Percentiles rank a stretch among this genome's conserved stretches.
These are phyloP conservation scores for Drosophila demipolita DNA, from an alignment of 2,888 invertebrate genomes.

Conservation along the genomic window DNA sequence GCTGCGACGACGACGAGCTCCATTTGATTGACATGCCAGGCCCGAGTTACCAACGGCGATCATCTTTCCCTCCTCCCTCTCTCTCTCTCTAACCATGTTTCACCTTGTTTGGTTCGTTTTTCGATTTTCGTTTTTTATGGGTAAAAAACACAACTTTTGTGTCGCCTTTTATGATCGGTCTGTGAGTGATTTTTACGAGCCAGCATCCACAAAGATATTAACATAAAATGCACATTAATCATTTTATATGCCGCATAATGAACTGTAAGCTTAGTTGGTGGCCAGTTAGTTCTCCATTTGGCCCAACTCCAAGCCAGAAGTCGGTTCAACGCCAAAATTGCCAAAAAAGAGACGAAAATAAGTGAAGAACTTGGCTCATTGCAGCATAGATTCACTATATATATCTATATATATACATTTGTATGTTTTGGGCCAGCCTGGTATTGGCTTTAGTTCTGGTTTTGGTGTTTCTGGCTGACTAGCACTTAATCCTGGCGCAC, in stretches of 20 bases:
- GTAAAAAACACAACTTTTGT: constrained; percentile 54
- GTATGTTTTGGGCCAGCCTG: constrained; percentile 25
- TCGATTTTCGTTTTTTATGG: constrained; percentile 42
- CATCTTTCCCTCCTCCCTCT: constrained; percentile 43
- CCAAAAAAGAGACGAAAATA: constrained; percentile 20
- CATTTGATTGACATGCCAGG: constrained; percentile 73
- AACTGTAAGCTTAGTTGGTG: constrained; percentile 57
- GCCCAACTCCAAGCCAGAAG: constrained; percentile 33
- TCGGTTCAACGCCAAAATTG: constrained; percentile 43
- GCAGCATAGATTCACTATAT: constrained; percentile 19
- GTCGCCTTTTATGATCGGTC: constrained; percentile 66
- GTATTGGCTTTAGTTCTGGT: constrained; percentile 25
- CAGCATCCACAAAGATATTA: constrained; percentile 58
- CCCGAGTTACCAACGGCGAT: constrained; percentile 47
- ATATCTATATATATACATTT: background rate
- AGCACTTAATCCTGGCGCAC: constrained; percentile 83
- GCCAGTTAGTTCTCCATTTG: constrained; percentile 36
- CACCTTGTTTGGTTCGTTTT: constrained; percentile 13
- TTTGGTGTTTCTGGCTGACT: constrained; percentile 52
- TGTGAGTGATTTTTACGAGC: constrained; percentile 58
- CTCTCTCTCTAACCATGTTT: background rate
- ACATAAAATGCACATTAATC: constrained; percentile 76
- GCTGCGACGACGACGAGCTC: constrained; percentile 13
- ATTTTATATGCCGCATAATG: constrained; percentile 73
- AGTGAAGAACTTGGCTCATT: constrained; percentile 40